These are phyloP conservation scores for Mnemiopsis leidyi DNA, from an alignment of 37 sponge, comb jelly and placozoan species.

Conservation along the genomic window DNA sequence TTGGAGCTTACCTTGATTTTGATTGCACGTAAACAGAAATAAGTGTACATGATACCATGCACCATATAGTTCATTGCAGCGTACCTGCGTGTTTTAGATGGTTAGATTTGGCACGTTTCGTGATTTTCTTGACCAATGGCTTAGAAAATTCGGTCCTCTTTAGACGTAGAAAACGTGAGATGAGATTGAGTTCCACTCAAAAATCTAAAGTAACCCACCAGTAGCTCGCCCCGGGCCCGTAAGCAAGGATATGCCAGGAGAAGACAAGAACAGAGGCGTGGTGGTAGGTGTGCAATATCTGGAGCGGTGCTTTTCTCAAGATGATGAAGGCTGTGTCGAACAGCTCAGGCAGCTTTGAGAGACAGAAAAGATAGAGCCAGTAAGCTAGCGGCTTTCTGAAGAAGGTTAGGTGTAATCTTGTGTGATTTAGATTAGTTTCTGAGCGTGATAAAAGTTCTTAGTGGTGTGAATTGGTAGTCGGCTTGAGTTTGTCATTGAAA, in stretches of 20 bases:
- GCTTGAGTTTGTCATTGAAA: too few relatives aligned
- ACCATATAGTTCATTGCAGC: slow-evolving; percentile 48
- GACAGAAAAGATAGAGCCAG: slow-evolving; percentile 16
- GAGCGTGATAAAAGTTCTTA: too few relatives aligned
- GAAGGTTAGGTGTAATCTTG: too few relatives aligned
- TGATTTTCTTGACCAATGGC: too few relatives aligned
- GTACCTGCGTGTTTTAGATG: too few relatives aligned
- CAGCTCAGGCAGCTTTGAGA: slow-evolving; percentile 59
- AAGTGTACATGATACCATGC: slow-evolving; percentile 54
- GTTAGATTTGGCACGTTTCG: too few relatives aligned
- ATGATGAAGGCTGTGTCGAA: slow-evolving; percentile 60
- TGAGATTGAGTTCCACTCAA: not conserved
- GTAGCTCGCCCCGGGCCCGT: slow-evolving; percentile 40
- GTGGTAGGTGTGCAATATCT: slow-evolving; percentile 63
- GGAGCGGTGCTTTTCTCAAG: slow-evolving; percentile 53
- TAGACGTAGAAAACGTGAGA: too few relatives aligned
- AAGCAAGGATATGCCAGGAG: slow-evolving; percentile 25
- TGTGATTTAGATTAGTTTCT: too few relatives aligned
- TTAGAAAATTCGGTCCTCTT: too few relatives aligned
- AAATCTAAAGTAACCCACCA: slow-evolving; percentile 28
- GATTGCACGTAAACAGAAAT: slow-evolving; percentile 35
- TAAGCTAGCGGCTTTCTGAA: slow-evolving; percentile 13
- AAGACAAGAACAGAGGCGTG: slow-evolving; percentile 52
- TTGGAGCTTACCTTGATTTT: not conserved
- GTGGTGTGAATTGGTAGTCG: too few relatives aligned